Percentiles rank a stretch among this genome's conserved stretches.
Conservation (phyloP, 2,797 vertebrate species). For the Sphenopsis melanotis region DNA sequence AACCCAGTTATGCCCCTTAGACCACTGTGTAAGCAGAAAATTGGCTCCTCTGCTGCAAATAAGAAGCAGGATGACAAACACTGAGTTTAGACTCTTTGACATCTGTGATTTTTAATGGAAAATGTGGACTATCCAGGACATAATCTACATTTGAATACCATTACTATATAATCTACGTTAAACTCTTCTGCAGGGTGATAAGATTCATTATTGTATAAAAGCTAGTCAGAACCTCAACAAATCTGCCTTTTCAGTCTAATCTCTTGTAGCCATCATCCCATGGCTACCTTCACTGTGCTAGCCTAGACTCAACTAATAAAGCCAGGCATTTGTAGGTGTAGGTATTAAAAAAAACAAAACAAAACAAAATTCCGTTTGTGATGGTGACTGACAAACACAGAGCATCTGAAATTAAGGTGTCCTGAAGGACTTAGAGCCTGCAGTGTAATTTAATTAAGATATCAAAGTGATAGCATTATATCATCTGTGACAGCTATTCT, state of each 20-base stretch:
- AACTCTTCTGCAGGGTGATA: background rate
- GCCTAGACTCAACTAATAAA: conserved; percentile 48
- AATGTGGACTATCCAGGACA: background rate
- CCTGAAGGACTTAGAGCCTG: conserved; percentile 72
- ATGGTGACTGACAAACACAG: conserved; percentile 39
- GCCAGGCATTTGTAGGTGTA: conserved; percentile 32
- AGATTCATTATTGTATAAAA: background rate
- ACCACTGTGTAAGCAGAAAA: background rate
- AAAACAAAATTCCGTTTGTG: conserved; percentile 14
- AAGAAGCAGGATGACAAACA: background rate
- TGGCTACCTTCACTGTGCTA: conserved; percentile 43
- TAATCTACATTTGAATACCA: background rate
- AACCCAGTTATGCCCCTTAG: background rate
- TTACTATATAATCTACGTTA: background rate
- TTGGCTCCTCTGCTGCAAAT: background rate
- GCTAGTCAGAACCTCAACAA: background rate
- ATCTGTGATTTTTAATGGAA: background rate
- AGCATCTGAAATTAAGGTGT: conserved; percentile 68
- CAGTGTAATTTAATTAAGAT: conserved; percentile 76
- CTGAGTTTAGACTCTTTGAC: background rate
- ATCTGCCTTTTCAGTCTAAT: background rate
- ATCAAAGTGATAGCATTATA: conserved; percentile 77
- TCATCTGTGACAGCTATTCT: conserved; percentile 76
- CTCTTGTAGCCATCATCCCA: conserved; percentile 41
- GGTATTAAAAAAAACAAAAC: conserved; percentile 1